phyloP scores from a whole-genome alignment of 1,140 invertebrate species.

The Odontomachus brunneus region DNA sequence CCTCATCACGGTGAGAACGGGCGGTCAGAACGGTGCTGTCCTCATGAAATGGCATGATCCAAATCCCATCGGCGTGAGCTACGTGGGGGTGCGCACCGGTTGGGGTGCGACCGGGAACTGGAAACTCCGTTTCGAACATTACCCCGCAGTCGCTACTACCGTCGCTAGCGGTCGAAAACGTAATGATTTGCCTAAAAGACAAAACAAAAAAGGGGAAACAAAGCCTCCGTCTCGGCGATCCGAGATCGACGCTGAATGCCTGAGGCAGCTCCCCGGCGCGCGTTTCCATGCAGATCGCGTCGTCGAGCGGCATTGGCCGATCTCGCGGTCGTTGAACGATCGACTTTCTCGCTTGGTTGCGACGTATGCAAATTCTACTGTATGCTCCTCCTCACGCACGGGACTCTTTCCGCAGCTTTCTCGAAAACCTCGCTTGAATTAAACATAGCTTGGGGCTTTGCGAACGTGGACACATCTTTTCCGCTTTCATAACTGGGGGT shows the following conservation, averaged over 20 bases:
- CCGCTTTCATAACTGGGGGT: too few species aligned
- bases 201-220: too few species aligned
- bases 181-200: conserved; percentile 46
- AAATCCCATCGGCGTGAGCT: conserved; percentile 86
- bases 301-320: conserved; percentile 5
- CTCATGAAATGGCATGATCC: conserved; percentile 87
- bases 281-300: neutral
- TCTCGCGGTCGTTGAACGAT: conserved; percentile 43
- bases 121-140: conserved; percentile 80
- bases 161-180: conserved; percentile 48
- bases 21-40: conserved; percentile 81
- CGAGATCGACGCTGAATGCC: conserved; percentile 34
- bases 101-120: conserved; percentile 88
- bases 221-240: neutral
- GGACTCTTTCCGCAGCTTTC: neutral
- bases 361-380: neutral
- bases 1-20: conserved; percentile 83
- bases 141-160: conserved; percentile 34
- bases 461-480: too few species aligned
- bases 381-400: neutral
- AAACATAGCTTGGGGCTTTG: neutral
- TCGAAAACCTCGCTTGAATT: neutral
- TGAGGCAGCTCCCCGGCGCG: too few species aligned
- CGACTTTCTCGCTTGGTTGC: conserved; percentile 29
- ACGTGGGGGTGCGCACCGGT: conserved; percentile 88